A percentile compares a stretch with the other conserved stretches of the same genome.
Evolutionary conservation across 2,797 vertebrate genomes (phyloP).

Genomic region (Psittacula derbiana): DNA sequence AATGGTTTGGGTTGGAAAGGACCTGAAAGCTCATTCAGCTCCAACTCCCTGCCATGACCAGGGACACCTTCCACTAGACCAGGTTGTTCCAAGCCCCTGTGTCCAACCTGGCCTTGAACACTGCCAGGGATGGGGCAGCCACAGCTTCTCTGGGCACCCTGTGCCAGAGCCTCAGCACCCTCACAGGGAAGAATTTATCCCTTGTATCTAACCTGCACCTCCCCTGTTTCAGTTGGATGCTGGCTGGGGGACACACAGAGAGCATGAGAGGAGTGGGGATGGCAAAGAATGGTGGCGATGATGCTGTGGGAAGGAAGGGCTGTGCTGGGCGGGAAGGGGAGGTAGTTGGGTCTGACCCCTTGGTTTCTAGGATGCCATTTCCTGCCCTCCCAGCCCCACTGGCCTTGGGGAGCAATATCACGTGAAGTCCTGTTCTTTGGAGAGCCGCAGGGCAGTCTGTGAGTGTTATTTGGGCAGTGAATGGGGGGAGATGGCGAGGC

Average conservation of each 20-base stretch:
- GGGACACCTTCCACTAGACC: not conserved
- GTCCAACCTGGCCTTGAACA: no score
- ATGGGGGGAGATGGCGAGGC: not conserved
- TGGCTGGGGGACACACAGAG: not conserved
- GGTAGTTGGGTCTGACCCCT: not conserved
- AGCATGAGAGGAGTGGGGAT: not conserved
- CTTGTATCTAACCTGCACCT: not conserved
- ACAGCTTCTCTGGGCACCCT: not conserved
- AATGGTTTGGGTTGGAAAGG: not conserved
- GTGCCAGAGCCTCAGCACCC: not conserved
- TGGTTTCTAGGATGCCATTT: not conserved
- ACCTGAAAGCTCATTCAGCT: not conserved
- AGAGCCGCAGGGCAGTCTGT: not conserved
- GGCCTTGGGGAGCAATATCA: rapidly evolving
- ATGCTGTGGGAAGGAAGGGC: not conserved
- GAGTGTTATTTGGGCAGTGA: not conserved
- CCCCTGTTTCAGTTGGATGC: not conserved
- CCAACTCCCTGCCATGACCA: not conserved
- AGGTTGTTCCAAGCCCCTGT: not conserved
- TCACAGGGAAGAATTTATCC: not conserved
- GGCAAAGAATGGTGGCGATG: not conserved
- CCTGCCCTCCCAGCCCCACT: not conserved
- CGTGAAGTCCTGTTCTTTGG: not conserved
- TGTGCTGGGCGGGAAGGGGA: rapidly evolving
- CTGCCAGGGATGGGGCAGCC: not conserved